Evolutionary conservation across 2,888 invertebrate genomes (phyloP), one percentile per base, ranked within the genome.

Genomic region (Beris morrisii): DNA sequence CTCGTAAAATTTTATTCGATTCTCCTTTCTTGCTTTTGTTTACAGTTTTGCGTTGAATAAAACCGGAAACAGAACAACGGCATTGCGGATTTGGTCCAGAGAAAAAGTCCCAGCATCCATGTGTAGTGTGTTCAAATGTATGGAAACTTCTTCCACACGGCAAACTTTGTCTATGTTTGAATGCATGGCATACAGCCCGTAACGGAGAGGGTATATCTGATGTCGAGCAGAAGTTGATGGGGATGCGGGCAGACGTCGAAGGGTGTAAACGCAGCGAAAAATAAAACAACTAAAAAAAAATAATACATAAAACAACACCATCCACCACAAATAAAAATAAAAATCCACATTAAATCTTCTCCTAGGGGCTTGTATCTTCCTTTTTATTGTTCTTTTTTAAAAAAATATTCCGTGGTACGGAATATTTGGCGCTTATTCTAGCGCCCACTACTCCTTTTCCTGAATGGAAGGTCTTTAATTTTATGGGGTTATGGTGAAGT

Each of bases 11-110:
- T 69, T 69, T 69, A 69, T 69, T 69, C 54, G 59, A 69, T 67
- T 68, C 22, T 22, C 63, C 57, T 61, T 67, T 58, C 52, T 30
- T 64, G 28, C 13, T 66, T 66, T 69, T 68, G 68, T 68, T 68
- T 68, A 68, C 68, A 66, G 65, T 68, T 68, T 68, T 68, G 68
- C 56, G 68, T 61, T 68, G 68, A 68, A 68, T 68, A 68, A 65
- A 52, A 61, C 68, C 68, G 68, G 68, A 68, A 68, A 68, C 61
- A 58, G 45, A 58, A 12, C 15, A 30, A 45, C 46, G 32, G 45
- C 58, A 58, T 1, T 58, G 45, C 58, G 45, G 58, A 58, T 46
- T 45, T 38, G 38, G 38, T 38, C 38, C 38, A 38, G 38, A 38
- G 38, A 38, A 7, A 9, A 9, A 38, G 38, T 22, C 22, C 38